These are phyloP conservation scores for Ailuropoda melanoleuca DNA, from an alignment of 2,113 vertebrate genomes.

Conservation along the genomic window DNA sequence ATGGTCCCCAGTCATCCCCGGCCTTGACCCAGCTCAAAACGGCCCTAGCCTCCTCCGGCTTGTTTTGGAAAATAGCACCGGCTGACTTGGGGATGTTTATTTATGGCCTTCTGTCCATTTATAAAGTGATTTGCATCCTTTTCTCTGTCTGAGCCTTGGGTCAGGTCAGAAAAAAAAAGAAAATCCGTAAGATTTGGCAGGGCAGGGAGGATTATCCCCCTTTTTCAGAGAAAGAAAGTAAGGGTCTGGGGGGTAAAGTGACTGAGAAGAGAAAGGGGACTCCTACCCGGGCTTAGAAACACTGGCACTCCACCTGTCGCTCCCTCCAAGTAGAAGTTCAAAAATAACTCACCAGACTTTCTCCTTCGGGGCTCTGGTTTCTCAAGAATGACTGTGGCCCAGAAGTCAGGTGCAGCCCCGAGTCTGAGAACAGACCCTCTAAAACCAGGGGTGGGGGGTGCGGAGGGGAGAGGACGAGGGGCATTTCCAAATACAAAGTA, in stretches of 20 bases:
- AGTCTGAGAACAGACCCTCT: background rate
- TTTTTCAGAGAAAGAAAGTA: background rate
- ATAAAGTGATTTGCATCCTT: background rate
- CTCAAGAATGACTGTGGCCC: fast-evolving
- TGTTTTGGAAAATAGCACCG: background rate
- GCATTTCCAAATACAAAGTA: fast-evolving
- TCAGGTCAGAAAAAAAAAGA: background rate
- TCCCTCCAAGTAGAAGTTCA: background rate
- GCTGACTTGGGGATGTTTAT: background rate
- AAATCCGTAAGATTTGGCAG: background rate
- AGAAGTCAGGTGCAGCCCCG: background rate
- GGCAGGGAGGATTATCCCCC: background rate
- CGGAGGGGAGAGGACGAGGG: fast-evolving
- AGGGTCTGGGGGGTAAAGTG: background rate
- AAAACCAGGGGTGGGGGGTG: fast-evolving
- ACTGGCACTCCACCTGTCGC: background rate
- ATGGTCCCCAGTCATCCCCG: background rate
- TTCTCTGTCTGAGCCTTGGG: no score
- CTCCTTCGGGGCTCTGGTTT: background rate
- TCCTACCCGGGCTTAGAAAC: background rate
- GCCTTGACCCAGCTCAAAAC: background rate
- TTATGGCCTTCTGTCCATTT: fast-evolving
- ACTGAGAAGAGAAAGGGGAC: background rate
- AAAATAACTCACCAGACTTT: background rate
- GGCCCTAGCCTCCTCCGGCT: fast-evolving